Evolutionary conservation across 2,113 vertebrate genomes (phyloP).

Genomic region (Tretioscincus oriximinensis): DNA sequence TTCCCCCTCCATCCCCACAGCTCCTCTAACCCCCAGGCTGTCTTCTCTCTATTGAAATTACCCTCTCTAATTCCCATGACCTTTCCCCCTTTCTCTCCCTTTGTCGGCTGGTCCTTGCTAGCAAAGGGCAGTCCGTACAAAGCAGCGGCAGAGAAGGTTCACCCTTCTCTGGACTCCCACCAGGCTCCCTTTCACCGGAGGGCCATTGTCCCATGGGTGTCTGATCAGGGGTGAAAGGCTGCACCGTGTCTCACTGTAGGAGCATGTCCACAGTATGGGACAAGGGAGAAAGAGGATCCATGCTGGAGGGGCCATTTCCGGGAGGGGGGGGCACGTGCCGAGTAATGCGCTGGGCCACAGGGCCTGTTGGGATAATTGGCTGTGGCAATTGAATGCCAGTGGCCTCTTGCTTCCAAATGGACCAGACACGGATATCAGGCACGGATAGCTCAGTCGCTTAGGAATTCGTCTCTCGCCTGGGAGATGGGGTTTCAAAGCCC

Average conservation of each 20-base stretch:
- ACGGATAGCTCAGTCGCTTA: no score
- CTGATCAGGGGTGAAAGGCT: background rate
- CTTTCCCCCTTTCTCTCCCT: conserved; percentile 49
- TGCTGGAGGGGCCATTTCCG: background rate
- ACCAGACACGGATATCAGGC: background rate
- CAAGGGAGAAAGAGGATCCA: background rate
- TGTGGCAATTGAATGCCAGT: no score
- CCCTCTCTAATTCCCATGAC: conserved; percentile 60
- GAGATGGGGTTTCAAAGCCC: no score
- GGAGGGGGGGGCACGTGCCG: background rate
- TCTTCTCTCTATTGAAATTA: conserved; percentile 39
- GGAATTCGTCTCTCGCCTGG: no score
- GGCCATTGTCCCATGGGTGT: conserved; percentile 44
- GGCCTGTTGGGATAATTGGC: no score
- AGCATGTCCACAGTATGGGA: background rate
- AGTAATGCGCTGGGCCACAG: no score
- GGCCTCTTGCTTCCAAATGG: no score
- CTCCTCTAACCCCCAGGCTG: background rate
- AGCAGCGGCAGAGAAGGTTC: background rate
- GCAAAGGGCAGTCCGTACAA: conserved; percentile 16
- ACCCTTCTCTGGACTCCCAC: conserved; percentile 5
- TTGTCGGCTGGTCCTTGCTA: conserved; percentile 54
- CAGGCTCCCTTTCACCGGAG: background rate
- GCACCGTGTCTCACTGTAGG: conserved; percentile 4
- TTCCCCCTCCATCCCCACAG: background rate